A percentile compares a stretch with the other conserved stretches of the same genome.
phyloP scores from a whole-genome alignment of 2,797 vertebrate species.

The Serranus cabrilla region DNA sequence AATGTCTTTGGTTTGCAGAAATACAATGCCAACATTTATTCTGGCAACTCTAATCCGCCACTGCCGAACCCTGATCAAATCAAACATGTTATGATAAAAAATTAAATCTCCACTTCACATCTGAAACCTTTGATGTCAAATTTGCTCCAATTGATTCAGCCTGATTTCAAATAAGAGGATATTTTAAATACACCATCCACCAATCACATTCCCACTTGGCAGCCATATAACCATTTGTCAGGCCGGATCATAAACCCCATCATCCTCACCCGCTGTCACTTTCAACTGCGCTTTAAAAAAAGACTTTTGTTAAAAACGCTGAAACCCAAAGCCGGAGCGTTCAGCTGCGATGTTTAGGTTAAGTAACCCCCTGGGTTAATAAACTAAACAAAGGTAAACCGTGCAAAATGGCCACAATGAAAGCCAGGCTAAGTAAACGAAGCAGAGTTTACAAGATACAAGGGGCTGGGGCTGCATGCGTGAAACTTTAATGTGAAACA shows the following conservation, averaged over 20 bases:
- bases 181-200: constrained; percentile 33
- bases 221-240: constrained; percentile 82
- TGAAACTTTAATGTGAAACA: constrained; percentile 94
- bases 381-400: constrained; percentile 99
- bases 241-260: constrained; percentile 87
- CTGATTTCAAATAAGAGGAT: constrained; percentile 20
- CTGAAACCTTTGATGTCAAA: neutral
- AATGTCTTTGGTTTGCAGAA: too few species aligned
- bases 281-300: constrained; percentile 85
- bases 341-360: constrained; percentile 95
- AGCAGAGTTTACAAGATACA: constrained; percentile 96
- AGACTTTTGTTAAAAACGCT: constrained; percentile 90
- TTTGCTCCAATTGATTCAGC: neutral
- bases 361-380: constrained; percentile 98
- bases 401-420: constrained; percentile 97
- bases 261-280: constrained; percentile 87
- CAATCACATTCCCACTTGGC: constrained; percentile 55
- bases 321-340: constrained; percentile 92
- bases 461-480: constrained; percentile 80
- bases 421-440: constrained; percentile 98
- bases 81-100: neutral
- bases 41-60: too few species aligned
- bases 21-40: too few species aligned
- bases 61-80: neutral
- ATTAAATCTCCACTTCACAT: neutral